Percentiles rank a stretch among this genome's conserved stretches.
Evolutionary conservation across 1,140 invertebrate genomes (phyloP).

Genomic region (Heliconius eleuchia): DNA sequence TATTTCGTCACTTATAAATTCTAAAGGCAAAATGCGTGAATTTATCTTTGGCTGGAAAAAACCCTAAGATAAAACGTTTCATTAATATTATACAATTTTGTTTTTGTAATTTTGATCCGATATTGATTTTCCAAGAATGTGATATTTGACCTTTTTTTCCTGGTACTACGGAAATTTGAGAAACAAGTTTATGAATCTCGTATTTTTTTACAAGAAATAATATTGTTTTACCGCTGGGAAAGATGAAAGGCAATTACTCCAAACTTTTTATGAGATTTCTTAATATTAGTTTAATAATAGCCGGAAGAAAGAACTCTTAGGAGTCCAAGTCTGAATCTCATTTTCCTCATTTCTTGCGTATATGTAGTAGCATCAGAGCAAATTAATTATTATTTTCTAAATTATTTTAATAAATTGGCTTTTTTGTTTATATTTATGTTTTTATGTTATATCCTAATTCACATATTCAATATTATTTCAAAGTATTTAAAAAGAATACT

Average conservation of each 20-base stretch:
- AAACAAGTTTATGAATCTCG: background rate
- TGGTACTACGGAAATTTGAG: background rate
- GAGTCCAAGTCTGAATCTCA: background rate
- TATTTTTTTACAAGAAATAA: background rate
- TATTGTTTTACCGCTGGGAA: conserved; percentile 7
- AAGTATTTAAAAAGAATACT: no score
- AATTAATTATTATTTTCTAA: background rate
- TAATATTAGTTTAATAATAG: conserved; percentile 23
- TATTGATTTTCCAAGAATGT: no score
- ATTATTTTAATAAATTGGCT: background rate
- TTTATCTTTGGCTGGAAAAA: no score
- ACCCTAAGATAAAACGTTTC: no score
- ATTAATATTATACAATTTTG: no score
- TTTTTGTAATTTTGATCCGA: no score
- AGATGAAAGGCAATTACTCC: conserved; percentile 16
- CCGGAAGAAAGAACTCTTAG: conserved; percentile 18
- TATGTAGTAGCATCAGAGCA: background rate
- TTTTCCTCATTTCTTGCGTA: background rate
- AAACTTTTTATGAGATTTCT: conserved; percentile 23
- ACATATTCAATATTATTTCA: no score
- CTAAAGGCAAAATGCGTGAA: no score
- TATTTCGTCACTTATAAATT: no score
- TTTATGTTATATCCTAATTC: no score
- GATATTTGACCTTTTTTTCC: background rate
- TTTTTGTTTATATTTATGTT: background rate